These are phyloP conservation scores for Oenanthe oenanthe DNA, from an alignment of 2,113 vertebrate genomes.

Conservation along the genomic window DNA sequence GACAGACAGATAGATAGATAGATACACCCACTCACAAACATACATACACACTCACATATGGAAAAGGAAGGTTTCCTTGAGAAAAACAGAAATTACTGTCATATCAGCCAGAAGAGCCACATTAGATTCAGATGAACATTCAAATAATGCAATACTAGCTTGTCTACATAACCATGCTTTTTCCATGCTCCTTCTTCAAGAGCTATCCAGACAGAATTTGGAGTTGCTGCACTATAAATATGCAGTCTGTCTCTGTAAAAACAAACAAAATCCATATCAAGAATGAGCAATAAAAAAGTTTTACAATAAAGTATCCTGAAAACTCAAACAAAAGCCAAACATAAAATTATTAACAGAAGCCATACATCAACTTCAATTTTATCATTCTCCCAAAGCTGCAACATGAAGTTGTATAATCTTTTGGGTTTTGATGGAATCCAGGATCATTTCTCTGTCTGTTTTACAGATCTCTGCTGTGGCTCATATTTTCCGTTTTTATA, in stretches of 20 bases:
- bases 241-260: conserved; percentile 5
- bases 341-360: conserved; percentile 29
- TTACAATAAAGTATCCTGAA: conserved; percentile 38
- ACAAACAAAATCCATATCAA: conserved; percentile 1
- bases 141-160: background rate
- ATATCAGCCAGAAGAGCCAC: background rate
- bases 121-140: background rate
- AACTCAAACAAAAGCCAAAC: conserved; percentile 30
- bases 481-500: conserved; percentile 11
- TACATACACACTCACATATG: background rate
- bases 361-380: background rate
- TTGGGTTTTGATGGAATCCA: background rate
- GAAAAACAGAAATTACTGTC: background rate
- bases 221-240: background rate
- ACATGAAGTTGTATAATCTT: background rate
- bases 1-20: background rate
- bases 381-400: background rate
- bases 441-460: background rate
- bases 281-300: background rate
- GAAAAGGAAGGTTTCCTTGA: background rate
- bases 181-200: background rate
- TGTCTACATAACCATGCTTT: background rate
- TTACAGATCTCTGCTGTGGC: background rate
- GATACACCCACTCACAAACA: rapidly evolving
- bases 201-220: background rate